These are phyloP conservation scores for Gerris lacustris DNA, from an alignment of 2,888 invertebrate species.

Conservation along the genomic window DNA sequence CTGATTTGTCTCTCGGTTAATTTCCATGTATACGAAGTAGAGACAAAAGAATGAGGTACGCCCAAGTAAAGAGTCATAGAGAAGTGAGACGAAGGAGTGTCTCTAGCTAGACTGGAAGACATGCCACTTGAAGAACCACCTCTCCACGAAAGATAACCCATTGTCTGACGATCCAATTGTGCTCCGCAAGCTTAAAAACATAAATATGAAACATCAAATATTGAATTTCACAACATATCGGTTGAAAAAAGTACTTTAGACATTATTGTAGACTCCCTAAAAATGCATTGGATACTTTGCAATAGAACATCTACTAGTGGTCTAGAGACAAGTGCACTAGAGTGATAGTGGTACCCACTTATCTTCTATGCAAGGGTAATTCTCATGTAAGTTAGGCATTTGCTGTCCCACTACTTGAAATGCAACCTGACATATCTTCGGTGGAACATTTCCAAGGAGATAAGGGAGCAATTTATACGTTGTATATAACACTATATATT, in stretches of 20 bases:
- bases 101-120: constrained; percentile 67
- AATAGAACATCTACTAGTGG: too few relatives aligned
- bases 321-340: too few relatives aligned
- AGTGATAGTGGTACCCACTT: too few relatives aligned
- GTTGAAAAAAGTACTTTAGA: constrained; percentile 4
- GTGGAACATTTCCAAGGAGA: too few relatives aligned
- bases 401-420: too few relatives aligned
- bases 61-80: constrained; percentile 67
- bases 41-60: constrained; percentile 64
- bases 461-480: too few relatives aligned
- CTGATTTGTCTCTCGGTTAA: constrained; percentile 67
- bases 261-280: too few relatives aligned
- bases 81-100: constrained; percentile 54
- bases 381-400: too few relatives aligned
- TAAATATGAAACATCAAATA: not conserved
- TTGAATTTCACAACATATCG: not conserved
- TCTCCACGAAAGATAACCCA: constrained; percentile 78
- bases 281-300: too few relatives aligned
- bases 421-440: too few relatives aligned
- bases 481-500: too few relatives aligned
- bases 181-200: constrained; percentile 55
- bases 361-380: too few relatives aligned
- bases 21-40: constrained; percentile 64
- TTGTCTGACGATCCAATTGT: constrained; percentile 74
- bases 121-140: constrained; percentile 53